phyloP scores from a whole-genome alignment of 2,797 vertebrate species.

The Cossypha polioptera region DNA sequence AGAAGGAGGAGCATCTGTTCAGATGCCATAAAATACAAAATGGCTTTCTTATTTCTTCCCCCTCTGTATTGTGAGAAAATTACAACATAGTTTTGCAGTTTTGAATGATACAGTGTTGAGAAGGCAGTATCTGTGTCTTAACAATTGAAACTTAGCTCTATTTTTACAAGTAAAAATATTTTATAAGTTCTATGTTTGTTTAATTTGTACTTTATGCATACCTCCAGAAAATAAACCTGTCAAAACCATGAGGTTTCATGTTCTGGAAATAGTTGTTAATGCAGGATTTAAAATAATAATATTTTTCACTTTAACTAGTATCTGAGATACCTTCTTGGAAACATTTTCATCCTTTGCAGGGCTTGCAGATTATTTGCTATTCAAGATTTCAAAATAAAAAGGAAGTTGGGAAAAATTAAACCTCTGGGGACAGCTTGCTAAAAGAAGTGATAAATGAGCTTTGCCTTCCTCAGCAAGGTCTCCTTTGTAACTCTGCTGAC shows the following conservation, averaged over 20 bases:
- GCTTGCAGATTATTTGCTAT: background rate
- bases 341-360: background rate
- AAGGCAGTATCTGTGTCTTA: background rate
- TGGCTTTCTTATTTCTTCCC: background rate
- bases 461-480: background rate
- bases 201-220: background rate
- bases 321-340: background rate
- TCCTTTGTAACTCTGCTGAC: background rate
- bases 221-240: background rate
- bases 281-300: background rate
- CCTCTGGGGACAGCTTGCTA: background rate
- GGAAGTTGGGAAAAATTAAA: background rate
- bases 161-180: background rate
- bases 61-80: background rate
- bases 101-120: background rate
- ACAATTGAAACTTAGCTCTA: background rate
- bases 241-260: background rate
- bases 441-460: conserved; percentile 5
- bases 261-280: background rate
- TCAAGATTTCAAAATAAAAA: background rate
- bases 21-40: background rate
- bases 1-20: background rate
- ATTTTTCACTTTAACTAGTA: background rate
- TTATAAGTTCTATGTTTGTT: background rate
- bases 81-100: background rate